Conservation (phyloP, 1,140 invertebrate genomes). For the Maconellicoccus hirsutus region DNA sequence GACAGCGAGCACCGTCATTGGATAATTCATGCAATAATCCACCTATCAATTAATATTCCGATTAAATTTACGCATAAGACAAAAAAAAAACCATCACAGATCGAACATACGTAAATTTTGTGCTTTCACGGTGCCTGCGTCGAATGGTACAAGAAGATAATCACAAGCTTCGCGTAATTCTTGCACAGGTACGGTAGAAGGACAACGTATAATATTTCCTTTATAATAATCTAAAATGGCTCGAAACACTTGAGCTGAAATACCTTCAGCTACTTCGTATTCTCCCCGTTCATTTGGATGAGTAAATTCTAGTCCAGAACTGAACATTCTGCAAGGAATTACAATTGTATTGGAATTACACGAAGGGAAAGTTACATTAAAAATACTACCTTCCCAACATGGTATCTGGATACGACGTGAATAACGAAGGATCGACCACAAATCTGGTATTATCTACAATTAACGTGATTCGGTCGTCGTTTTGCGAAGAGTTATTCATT, state of each 20-base stretch:
- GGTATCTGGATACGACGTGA: slow-evolving; percentile 82
- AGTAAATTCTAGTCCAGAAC: slow-evolving; percentile 82
- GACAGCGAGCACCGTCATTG: slow-evolving; percentile 93
- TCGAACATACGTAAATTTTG: slow-evolving; percentile 70
- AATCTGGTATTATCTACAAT: slow-evolving; percentile 90
- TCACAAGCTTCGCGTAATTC: slow-evolving; percentile 97
- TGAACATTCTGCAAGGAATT: slow-evolving; percentile 78
- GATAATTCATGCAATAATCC: slow-evolving; percentile 94
- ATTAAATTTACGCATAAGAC: not conserved
- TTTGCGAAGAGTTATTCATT: slow-evolving; percentile 22
- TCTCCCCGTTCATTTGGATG: slow-evolving; percentile 92
- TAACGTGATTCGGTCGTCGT: slow-evolving; percentile 69
- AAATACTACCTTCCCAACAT: slow-evolving; percentile 61
- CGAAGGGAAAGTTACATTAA: no score
- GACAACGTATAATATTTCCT: slow-evolving; percentile 62
- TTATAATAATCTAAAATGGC: slow-evolving; percentile 95
- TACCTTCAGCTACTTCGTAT: slow-evolving; percentile 96
- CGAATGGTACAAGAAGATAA: slow-evolving; percentile 95
- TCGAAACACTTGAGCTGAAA: slow-evolving; percentile 79
- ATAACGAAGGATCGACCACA: slow-evolving; percentile 71
- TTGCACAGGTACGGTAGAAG: slow-evolving; percentile 68
- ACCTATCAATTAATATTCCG: slow-evolving; percentile 40
- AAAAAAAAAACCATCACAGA: not conserved
- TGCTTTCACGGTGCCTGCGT: slow-evolving; percentile 89
- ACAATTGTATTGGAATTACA: no score